Percentiles rank a stretch among this genome's conserved stretches.
These are phyloP conservation scores for Lutjanus campechanus DNA, from an alignment of 2,797 vertebrate species.

Conservation along the genomic window DNA sequence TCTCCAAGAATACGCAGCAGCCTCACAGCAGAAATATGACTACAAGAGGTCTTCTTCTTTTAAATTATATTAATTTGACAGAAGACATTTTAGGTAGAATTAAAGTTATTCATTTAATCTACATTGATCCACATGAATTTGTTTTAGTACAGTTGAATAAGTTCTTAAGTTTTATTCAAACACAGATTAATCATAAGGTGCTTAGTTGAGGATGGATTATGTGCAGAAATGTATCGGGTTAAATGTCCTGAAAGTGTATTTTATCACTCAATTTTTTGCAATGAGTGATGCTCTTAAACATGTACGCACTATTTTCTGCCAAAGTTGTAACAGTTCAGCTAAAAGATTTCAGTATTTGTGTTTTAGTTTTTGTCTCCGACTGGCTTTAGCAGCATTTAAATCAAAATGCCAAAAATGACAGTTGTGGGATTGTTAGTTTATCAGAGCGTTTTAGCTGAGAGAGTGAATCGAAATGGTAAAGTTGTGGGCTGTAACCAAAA, in stretches of 20 bases:
- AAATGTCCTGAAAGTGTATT: not conserved
- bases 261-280: not conserved
- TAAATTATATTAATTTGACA: not conserved
- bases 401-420: too few relatives aligned
- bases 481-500: too few relatives aligned
- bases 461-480: too few relatives aligned
- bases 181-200: not conserved
- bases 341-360: not conserved
- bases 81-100: not conserved
- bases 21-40: not conserved
- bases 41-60: not conserved
- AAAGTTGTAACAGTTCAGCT: not conserved
- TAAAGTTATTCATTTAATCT: not conserved
- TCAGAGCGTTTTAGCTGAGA: not conserved
- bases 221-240: not conserved
- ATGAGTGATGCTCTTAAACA: not conserved
- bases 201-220: slow-evolving; percentile 7
- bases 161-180: not conserved
- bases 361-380: not conserved
- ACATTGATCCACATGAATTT: not conserved
- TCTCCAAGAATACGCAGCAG: not conserved
- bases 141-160: not conserved
- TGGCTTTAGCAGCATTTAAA: not conserved
- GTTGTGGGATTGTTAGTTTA: not conserved
- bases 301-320: not conserved